These are phyloP conservation scores for Pheosia tremula DNA, from an alignment of 2,888 invertebrate species.

Conservation along the genomic window DNA sequence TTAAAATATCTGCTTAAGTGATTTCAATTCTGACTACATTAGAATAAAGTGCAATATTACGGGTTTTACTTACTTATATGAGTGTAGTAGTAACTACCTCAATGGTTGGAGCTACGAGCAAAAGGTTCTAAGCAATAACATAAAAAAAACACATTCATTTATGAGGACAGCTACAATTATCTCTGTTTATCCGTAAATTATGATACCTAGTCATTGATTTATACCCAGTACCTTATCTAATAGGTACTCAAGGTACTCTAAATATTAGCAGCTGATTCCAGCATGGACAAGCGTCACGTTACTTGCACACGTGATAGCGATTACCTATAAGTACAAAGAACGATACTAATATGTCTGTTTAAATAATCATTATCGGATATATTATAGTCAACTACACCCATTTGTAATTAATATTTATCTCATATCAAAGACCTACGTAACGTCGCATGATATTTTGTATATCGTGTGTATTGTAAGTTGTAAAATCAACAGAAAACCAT, in stretches of 20 bases:
- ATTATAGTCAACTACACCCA: constrained; percentile 10
- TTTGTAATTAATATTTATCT: constrained; percentile 25
- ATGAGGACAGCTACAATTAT: too few species aligned
- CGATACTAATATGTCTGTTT: constrained; percentile 8
- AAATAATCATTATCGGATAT: too few species aligned
- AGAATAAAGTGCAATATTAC: too few species aligned
- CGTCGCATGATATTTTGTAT: constrained; percentile 3
- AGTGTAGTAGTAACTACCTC: too few species aligned
- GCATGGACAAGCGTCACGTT: constrained; percentile 39
- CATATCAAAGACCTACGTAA: constrained; percentile 14
- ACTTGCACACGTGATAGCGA: constrained; percentile 37
- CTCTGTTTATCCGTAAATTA: background rate
- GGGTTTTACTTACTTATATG: too few species aligned
- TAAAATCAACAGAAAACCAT: background rate
- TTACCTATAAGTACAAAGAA: constrained; percentile 9
- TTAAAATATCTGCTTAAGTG: too few species aligned
- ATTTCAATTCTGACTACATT: too few species aligned
- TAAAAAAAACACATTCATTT: background rate
- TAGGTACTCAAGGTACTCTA: too few species aligned
- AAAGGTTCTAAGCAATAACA: background rate
- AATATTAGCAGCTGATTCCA: background rate
- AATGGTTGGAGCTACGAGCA: background rate
- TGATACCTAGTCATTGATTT: background rate
- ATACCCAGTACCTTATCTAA: too few species aligned
- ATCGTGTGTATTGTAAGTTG: background rate